Evolutionary conservation across 2,113 vertebrate species (phyloP).

Genomic region (Lota lota): DNA sequence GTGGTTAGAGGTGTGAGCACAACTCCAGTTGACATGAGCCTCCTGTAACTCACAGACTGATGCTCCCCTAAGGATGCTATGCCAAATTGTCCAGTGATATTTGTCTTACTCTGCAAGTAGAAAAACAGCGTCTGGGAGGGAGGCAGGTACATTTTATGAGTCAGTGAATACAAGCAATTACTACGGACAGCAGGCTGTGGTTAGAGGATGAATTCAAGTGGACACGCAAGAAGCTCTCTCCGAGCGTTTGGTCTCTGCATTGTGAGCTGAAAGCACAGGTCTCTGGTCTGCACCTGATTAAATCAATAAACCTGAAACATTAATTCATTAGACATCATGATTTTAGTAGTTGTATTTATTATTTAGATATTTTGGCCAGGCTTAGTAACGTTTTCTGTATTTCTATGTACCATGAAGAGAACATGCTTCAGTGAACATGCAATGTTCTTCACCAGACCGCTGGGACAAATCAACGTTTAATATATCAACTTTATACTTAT

Average conservation of each 20-base stretch:
- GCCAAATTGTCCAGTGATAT: constrained; percentile 45
- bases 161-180: constrained; percentile 51
- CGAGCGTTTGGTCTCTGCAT: constrained; percentile 23
- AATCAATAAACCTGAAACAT: constrained; percentile 24
- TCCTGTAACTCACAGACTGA: constrained; percentile 41
- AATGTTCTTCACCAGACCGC: too few relatives aligned
- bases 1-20: too few relatives aligned
- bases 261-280: background rate
- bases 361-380: too few relatives aligned
- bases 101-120: constrained; percentile 46
- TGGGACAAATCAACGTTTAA: too few relatives aligned
- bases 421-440: too few relatives aligned
- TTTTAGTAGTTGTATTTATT: too few relatives aligned
- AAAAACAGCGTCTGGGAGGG: constrained; percentile 28
- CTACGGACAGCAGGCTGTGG: constrained; percentile 44
- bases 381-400: too few relatives aligned
- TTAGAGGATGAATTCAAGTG: constrained; percentile 38
- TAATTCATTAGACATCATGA: background rate
- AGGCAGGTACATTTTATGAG: constrained; percentile 56
- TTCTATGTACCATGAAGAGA: too few relatives aligned
- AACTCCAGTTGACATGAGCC: constrained; percentile 19
- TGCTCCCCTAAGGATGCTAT: constrained; percentile 28
- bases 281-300: background rate
- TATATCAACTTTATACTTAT: too few relatives aligned
- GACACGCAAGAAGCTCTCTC: constrained; percentile 42